Evolutionary conservation across 2,888 invertebrate genomes (phyloP).

Genomic region (Proisotoma minuta): DNA sequence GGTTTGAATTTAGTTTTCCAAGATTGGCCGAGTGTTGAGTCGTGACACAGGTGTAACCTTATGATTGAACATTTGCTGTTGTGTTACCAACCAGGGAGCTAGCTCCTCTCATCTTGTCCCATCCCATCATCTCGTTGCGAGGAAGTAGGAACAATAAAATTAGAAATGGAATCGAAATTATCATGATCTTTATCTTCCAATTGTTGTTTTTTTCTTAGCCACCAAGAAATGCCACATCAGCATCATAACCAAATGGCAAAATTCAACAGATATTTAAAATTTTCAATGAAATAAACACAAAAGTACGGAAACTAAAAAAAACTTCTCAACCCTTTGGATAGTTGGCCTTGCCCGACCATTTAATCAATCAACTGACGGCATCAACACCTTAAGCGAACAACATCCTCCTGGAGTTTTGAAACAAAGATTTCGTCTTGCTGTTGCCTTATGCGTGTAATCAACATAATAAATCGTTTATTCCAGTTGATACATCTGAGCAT

Average conservation of each 20-base stretch:
- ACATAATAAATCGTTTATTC: background rate
- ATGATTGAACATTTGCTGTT: constrained; percentile 9
- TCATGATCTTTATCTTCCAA: constrained; percentile 17
- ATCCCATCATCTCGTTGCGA: too few relatives aligned
- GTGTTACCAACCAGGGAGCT: background rate
- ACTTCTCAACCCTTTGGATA: too few relatives aligned
- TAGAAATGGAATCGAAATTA: constrained; percentile 8
- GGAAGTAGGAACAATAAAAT: constrained; percentile 12
- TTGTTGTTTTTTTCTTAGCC: too few relatives aligned
- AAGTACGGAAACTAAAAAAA: too few relatives aligned
- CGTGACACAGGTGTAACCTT: constrained; percentile 42
- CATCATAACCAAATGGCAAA: too few relatives aligned
- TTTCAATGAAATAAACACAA: too few relatives aligned
- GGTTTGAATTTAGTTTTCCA: too few relatives aligned
- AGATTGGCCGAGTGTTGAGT: constrained; percentile 31
- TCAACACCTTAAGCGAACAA: constrained; percentile 26
- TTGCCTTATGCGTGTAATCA: background rate
- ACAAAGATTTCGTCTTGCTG: background rate
- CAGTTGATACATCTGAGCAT: background rate
- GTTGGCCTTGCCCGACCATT: too few relatives aligned
- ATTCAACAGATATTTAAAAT: too few relatives aligned
- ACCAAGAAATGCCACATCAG: too few relatives aligned
- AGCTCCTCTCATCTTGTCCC: too few relatives aligned
- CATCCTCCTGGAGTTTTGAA: constrained; percentile 1
- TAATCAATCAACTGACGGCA: constrained; percentile 28